These are phyloP conservation scores for Drosophila serrata DNA, from an alignment of 1,140 invertebrate genomes.

Conservation along the genomic window DNA sequence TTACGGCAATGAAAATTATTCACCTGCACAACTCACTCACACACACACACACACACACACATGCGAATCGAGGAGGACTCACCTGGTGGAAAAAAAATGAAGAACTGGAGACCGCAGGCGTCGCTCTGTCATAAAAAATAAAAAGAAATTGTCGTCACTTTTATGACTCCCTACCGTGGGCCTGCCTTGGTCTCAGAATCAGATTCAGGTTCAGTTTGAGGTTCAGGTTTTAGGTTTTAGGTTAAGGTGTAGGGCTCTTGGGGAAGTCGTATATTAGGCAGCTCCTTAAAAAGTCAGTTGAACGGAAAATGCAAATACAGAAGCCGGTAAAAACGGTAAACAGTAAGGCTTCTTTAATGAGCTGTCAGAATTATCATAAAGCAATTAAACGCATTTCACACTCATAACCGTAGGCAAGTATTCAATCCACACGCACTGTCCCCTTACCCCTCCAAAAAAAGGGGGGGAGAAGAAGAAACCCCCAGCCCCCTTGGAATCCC, in stretches of 20 bases:
- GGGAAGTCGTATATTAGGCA: slow-evolving; percentile 73
- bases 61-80: slow-evolving; percentile 53
- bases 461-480: neutral
- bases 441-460: slow-evolving; percentile 8
- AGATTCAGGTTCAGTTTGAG: neutral
- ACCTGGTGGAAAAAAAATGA: slow-evolving; percentile 37
- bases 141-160: slow-evolving; percentile 80
- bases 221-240: slow-evolving; percentile 9
- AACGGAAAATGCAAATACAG: slow-evolving; percentile 62
- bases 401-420: slow-evolving; percentile 50
- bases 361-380: slow-evolving; percentile 82
- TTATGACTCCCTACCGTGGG: slow-evolving; percentile 64
- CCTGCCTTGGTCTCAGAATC: slow-evolving; percentile 17
- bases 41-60: slow-evolving; percentile 22
- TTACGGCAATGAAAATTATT: slow-evolving; percentile 80
- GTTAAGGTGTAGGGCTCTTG: slow-evolving; percentile 14
- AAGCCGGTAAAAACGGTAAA: slow-evolving; percentile 31
- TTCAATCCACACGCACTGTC: slow-evolving; percentile 52
- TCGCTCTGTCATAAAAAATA: slow-evolving; percentile 76
- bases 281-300: slow-evolving; percentile 72
- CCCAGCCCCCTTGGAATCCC: slow-evolving; percentile 9
- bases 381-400: slow-evolving; percentile 79
- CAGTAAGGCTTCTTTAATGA: slow-evolving; percentile 55
- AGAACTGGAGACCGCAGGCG: slow-evolving; percentile 58
- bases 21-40: slow-evolving; percentile 48